Conservation (phyloP, 1,140 invertebrate genomes). For the Zaprionus inermis region DNA sequence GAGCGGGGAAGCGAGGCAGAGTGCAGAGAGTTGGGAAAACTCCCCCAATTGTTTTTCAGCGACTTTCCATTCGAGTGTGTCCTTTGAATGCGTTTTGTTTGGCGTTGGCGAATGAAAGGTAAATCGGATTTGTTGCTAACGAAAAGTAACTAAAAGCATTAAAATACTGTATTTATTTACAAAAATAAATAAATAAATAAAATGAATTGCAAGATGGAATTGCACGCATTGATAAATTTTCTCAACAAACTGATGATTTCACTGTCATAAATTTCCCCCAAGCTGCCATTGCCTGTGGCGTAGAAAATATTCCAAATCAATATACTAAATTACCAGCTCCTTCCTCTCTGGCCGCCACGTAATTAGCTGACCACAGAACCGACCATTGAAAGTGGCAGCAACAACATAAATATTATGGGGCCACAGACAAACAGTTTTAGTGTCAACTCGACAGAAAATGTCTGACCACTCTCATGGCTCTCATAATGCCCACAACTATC, state of each 20-base stretch:
- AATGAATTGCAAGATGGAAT: too few species aligned
- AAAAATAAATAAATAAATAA: not conserved
- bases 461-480: conserved; percentile 27
- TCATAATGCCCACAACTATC: conserved; percentile 36
- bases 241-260: too few species aligned
- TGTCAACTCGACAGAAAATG: conserved; percentile 59
- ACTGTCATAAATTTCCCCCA: not conserved
- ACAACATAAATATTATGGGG: conserved; percentile 47
- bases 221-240: too few species aligned
- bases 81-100: not conserved
- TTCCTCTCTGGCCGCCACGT: not conserved
- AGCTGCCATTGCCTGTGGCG: not conserved
- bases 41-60: conserved; percentile 21
- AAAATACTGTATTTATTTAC: not conserved
- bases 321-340: not conserved
- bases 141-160: not conserved
- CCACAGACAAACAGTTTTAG: conserved; percentile 36
- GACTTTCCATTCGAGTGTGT: not conserved
- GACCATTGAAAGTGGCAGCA: conserved; percentile 46
- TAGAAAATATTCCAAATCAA: not conserved
- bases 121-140: not conserved
- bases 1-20: not conserved
- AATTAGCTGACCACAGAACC: conserved; percentile 47
- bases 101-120: not conserved
- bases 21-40: not conserved